Evolutionary conservation across 2,113 vertebrate genomes (phyloP), one percentile per base, ranked within the genome.

Genomic region (Numenius arquata): DNA sequence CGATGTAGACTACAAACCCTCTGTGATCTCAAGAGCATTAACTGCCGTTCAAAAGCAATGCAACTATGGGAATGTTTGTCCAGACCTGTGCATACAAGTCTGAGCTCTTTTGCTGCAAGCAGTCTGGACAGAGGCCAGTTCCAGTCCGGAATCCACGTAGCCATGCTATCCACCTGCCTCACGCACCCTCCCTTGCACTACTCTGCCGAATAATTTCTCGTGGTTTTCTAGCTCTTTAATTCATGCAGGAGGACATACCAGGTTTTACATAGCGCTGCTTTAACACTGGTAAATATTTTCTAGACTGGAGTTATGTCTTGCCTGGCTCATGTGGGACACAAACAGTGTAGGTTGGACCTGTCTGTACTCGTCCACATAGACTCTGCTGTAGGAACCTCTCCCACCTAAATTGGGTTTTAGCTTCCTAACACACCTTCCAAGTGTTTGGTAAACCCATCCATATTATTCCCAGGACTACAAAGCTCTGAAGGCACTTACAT

Each of bases 21-120:
- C 29, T 6, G 1, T 0, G 2, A 45, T 34, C 34, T 38, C 0
- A 0, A 77, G 59, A 73, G 13, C 18, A 66, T 13, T 47, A 79
- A 10, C 8, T 56, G 22, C 5, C 0, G 0, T 38, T 79, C 40
- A 63, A 43, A 89, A 84, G 8, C 12, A 50, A 9, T 10, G 6
- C 41, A 62, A 5, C 8, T 62, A 27, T 38, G 40, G 19, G 34
- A 81, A 56, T 32, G 11, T 53, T 85, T 88, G 27, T 62, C 62
- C 71, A 76, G 66, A 65, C 17, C 32, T 27, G 15, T n/a, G 62
- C 36, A 85, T 48, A 59, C 15, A 77, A 93, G 38, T 6, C 30
- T 70, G 70, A 53, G n/a, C 15, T 84, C 59, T 55, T 85, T 72
- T 78, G 32, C 74, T 85, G 23, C 53, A 66, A 58, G 43, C 34